These are phyloP conservation scores for Penelope pileata DNA, from an alignment of 2,113 vertebrate genomes.

Conservation along the genomic window DNA sequence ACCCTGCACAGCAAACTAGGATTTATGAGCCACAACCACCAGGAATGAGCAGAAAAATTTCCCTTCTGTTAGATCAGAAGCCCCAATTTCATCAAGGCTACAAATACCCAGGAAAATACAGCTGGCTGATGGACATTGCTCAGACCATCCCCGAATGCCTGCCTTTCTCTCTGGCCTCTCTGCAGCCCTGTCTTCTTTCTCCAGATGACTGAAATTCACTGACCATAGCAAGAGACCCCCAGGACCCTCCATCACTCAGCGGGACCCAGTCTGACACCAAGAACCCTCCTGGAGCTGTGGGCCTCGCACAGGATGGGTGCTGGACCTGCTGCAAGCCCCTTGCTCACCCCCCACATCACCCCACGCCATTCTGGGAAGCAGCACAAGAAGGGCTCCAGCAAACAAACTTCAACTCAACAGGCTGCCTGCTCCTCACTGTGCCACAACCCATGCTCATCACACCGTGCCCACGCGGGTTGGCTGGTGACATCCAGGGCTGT, in stretches of 20 bases:
- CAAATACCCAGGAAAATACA: not conserved
- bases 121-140: not conserved
- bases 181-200: not conserved
- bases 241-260: not conserved
- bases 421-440: not conserved
- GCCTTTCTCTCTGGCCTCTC: not conserved
- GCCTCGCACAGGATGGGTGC: not conserved
- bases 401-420: constrained; percentile 34
- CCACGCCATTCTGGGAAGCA: not conserved
- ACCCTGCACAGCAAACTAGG: not conserved
- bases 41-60: not conserved
- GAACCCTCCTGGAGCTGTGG: fast-evolving
- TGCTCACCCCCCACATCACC: not conserved
- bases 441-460: not conserved
- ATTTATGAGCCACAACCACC: not conserved
- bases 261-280: not conserved
- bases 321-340: not conserved
- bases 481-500: not conserved
- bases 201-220: not conserved
- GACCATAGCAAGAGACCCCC: not conserved
- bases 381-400: not conserved
- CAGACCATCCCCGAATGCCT: fast-evolving
- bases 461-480: fast-evolving
- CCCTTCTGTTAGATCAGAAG: not conserved
- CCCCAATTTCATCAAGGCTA: not conserved